phyloP scores from a whole-genome alignment of 2,888 invertebrate genomes.

The Parnassius smintheus region DNA sequence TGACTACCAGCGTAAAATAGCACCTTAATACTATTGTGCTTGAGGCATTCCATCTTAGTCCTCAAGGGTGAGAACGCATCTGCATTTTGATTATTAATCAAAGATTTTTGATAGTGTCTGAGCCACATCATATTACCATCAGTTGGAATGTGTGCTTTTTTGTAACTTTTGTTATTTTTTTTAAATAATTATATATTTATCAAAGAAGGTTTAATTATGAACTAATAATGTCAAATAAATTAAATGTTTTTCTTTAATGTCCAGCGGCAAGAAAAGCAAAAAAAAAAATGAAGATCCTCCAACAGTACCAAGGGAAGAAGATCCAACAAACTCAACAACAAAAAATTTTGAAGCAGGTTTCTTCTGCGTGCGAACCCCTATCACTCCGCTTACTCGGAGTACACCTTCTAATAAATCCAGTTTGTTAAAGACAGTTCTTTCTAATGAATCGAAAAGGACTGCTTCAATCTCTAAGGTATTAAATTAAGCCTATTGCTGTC shows the following conservation, averaged over 20 bases:
- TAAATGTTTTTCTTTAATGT: constrained; percentile 6
- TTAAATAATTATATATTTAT: too few relatives aligned
- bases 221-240: neutral
- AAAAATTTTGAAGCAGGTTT: constrained; percentile 73
- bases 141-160: too few relatives aligned
- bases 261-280: constrained; percentile 66
- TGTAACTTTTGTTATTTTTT: too few relatives aligned
- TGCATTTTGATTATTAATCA: too few relatives aligned
- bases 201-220: too few relatives aligned
- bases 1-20: too few relatives aligned
- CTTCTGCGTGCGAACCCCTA: constrained; percentile 66
- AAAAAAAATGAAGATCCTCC: constrained; percentile 37
- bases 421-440: constrained; percentile 59
- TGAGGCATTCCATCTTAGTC: too few relatives aligned
- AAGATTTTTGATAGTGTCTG: too few relatives aligned
- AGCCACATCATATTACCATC: too few relatives aligned
- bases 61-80: too few relatives aligned
- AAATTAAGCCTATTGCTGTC: neutral
- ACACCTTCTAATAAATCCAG: constrained; percentile 31
- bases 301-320: constrained; percentile 4
- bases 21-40: too few relatives aligned
- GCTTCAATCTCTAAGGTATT: constrained; percentile 53
- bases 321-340: constrained; percentile 22
- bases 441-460: constrained; percentile 64
- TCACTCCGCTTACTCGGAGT: constrained; percentile 39